Evolutionary conservation across 1,140 invertebrate genomes (phyloP).

Genomic region (Brachionus calyciflorus): DNA sequence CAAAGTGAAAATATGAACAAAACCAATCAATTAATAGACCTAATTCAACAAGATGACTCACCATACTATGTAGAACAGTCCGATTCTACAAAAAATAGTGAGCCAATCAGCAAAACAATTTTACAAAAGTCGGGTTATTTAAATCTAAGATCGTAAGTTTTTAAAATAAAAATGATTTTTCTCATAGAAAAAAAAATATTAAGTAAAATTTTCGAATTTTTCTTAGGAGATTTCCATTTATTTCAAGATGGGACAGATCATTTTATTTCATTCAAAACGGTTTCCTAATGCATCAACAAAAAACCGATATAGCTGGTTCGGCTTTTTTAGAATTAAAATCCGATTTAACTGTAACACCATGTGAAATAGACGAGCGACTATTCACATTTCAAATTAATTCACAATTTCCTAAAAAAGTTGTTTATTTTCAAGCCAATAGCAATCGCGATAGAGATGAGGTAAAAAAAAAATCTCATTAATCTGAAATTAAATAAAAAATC

Average conservation of each 20-base stretch:
- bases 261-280: slow-evolving; percentile 29
- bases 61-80: background rate
- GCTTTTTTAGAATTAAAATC: slow-evolving; percentile 10
- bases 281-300: slow-evolving; percentile 22
- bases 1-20: slow-evolving; percentile 21
- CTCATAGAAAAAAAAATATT: background rate
- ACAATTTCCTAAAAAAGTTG: slow-evolving; percentile 18
- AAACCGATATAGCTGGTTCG: slow-evolving; percentile 9
- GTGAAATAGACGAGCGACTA: slow-evolving; percentile 32
- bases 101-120: background rate
- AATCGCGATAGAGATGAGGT: slow-evolving; percentile 13
- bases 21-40: slow-evolving; percentile 25
- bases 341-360: background rate
- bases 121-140: slow-evolving; percentile 24
- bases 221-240: slow-evolving; percentile 16
- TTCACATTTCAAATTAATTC: slow-evolving; percentile 33
- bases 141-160: slow-evolving; percentile 32
- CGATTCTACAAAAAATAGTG: background rate
- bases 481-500: background rate
- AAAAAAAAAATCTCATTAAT: background rate
- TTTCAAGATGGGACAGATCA: slow-evolving; percentile 9
- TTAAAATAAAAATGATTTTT: background rate
- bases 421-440: slow-evolving; percentile 20
- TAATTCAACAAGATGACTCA: slow-evolving; percentile 2
- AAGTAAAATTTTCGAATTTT: background rate